A percentile compares a stretch with the other conserved stretches of the same genome.
Evolutionary conservation across 2,888 invertebrate species (phyloP).

Genomic region (Nomada fucata): DNA sequence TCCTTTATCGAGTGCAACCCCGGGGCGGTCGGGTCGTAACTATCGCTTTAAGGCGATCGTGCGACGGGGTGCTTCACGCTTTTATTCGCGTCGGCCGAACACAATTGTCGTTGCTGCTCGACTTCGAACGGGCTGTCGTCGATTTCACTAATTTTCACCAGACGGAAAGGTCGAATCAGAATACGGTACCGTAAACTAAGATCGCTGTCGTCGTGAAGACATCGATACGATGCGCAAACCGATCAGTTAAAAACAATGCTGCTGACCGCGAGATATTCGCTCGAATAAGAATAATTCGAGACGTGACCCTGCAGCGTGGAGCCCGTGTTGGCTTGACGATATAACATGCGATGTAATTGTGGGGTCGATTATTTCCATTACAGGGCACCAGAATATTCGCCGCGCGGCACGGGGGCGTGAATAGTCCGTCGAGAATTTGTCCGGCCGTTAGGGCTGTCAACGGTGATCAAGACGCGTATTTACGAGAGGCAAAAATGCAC

Average conservation of each 20-base stretch:
- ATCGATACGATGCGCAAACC: neutral
- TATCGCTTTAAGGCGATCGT: conserved; percentile 66
- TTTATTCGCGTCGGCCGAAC: conserved; percentile 49
- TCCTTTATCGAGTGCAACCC: conserved; percentile 74
- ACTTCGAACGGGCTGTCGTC: neutral
- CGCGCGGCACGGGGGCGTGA: neutral
- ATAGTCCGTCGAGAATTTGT: conserved; percentile 24
- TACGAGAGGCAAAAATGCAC: conserved; percentile 27
- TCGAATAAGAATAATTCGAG: conserved; percentile 52
- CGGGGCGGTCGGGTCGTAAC: conserved; percentile 62
- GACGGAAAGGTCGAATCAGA: neutral
- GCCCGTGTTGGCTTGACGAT: conserved; percentile 6
- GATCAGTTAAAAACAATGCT: conserved; percentile 48
- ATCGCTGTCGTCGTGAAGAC: neutral
- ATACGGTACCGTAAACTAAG: neutral
- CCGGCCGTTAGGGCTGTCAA: conserved; percentile 32
- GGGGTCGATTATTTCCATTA: conserved; percentile 6
- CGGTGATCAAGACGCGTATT: conserved; percentile 36
- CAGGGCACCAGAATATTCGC: neutral
- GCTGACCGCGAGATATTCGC: conserved; percentile 34
- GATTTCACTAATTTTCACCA: conserved; percentile 20
- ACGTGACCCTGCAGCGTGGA: no score
- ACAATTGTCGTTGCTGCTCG: conserved; percentile 37
- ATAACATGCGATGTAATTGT: conserved; percentile 48
- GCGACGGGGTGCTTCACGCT: conserved; percentile 42